Conservation (phyloP, 2,113 vertebrate species). For the Tonatia bakeri region DNA sequence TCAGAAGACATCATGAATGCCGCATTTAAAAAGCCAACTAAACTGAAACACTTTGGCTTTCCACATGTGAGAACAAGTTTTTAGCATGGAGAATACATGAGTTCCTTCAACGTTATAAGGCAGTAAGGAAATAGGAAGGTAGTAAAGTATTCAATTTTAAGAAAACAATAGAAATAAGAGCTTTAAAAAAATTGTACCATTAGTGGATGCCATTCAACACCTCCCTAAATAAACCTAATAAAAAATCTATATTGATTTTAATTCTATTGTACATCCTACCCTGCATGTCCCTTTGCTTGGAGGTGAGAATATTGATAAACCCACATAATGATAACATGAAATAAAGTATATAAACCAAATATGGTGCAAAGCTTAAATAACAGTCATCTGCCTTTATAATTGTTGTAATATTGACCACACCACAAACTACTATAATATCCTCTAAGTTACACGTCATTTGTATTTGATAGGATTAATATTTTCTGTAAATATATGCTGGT, state of each 20-base stretch:
- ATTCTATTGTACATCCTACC: not conserved
- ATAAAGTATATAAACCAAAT: not conserved
- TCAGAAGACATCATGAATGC: not conserved
- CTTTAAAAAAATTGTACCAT: not conserved
- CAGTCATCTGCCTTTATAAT: not conserved
- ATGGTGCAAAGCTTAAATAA: not conserved
- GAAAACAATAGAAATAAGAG: not conserved
- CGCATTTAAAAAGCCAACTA: not conserved
- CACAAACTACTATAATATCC: not conserved
- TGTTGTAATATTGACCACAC: not conserved
- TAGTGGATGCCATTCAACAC: not conserved
- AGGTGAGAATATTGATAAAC: not conserved
- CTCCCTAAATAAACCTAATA: not conserved
- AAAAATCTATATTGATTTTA: not conserved
- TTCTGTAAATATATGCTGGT: not conserved
- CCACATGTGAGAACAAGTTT: not conserved
- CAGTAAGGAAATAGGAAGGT: not conserved
- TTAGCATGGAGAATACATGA: not conserved
- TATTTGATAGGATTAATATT: not conserved
- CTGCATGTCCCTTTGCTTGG: not conserved
- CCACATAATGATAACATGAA: not conserved
- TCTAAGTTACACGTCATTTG: not conserved
- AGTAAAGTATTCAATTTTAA: not conserved
- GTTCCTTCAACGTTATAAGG: not conserved
- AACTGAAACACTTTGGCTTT: not conserved